Base-by-base conservation (phyloP, 2,797 vertebrate species). In the Pempheris klunzingeri region DNA sequence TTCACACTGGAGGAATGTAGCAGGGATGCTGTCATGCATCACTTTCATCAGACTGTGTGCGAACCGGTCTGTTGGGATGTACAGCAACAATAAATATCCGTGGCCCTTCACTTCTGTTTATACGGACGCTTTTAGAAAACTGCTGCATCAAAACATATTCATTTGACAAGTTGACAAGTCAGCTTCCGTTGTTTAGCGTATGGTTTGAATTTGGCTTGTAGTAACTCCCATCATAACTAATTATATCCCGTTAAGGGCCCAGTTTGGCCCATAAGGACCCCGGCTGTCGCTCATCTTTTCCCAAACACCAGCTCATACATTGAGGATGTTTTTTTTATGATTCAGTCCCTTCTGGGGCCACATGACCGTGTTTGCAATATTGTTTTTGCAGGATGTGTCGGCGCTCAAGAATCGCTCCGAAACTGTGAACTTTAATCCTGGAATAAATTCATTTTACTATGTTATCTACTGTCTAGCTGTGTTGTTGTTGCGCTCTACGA, bases 1-100 rank as follows among this genome's bases (percentile, higher is more conserved):
- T 10, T 71, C 77, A 57, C 76, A 30, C 69, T 67, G 0, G 10
- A 58, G 66, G 66, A 79, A 79, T 77, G 54, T 61, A 26, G 24
- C 38, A 0, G 4, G 18, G 50, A 1, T n/a, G 34, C 44, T 41
- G 3, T 77, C 63, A 12, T 17, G 11, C 58, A 32, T 36, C 7
- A 6, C 50, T 72, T 41, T 50, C 26, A 30, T 75, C 57, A 34
- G 7, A 0, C 17, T 3, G 9, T 10, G 44, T 49, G 18, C 13
- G 18, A 6, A 36, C 36, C n/a, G 58, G 49, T 38, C 41, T 22
- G 32, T 14, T 1, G 36, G n/a, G 11, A 32, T 34, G 4, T 3
- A 0, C 55, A 43, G 34, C 24, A 24, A 54, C 22, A 18, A 5
- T 24, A 28, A 18, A 46, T 1, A 50, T 24, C 0, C 39, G 26